A percentile compares a stretch with the other conserved stretches of the same genome.
These are phyloP conservation scores for Nasonia oneida DNA, from an alignment of 2,888 invertebrate genomes.

Conservation along the genomic window DNA sequence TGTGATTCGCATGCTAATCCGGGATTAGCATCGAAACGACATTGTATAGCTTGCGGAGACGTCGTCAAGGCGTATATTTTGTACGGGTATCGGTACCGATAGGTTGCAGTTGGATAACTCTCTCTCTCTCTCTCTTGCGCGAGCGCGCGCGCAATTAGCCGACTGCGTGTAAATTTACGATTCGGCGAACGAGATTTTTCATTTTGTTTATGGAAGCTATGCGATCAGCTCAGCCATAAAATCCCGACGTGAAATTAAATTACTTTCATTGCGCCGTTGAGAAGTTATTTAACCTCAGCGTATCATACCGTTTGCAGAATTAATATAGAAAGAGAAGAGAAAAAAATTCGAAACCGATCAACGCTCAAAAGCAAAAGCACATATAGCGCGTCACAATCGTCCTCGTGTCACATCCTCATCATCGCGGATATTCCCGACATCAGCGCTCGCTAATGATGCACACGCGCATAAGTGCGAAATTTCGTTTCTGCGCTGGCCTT, in stretches of 20 bases:
- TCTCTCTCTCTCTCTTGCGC: too few relatives aligned
- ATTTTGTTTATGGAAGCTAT: background rate
- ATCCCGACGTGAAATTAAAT: too few relatives aligned
- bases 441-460: constrained; percentile 26
- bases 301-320: too few relatives aligned
- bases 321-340: too few relatives aligned
- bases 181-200: background rate
- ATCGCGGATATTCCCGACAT: background rate
- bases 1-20: background rate
- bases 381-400: background rate
- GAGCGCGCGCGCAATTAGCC: too few relatives aligned
- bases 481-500: constrained; percentile 32
- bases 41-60: background rate
- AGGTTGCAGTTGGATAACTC: background rate
- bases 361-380: too few relatives aligned
- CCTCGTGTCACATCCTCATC: background rate
- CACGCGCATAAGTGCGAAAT: constrained; percentile 3
- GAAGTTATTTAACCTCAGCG: too few relatives aligned
- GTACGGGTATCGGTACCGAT: too few relatives aligned
- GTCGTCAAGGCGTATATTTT: background rate
- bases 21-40: constrained; percentile 13
- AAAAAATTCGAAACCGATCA: background rate
- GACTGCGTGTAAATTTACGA: background rate
- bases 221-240: too few relatives aligned
- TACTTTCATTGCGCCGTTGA: too few relatives aligned